Evolutionary conservation across 2,888 invertebrate genomes (phyloP).

Genomic region (Drosophila merina): DNA sequence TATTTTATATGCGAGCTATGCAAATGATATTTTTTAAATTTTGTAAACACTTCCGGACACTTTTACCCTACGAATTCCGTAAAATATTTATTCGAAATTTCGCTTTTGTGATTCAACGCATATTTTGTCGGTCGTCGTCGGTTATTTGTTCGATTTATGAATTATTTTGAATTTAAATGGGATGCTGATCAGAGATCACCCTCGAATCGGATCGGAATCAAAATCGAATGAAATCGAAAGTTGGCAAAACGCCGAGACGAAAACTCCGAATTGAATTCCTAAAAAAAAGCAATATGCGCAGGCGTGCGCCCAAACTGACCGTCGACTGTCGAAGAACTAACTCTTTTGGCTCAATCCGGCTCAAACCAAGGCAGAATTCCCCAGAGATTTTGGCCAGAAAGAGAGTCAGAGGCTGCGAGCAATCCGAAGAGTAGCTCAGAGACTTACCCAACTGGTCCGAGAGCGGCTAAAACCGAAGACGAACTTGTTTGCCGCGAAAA

Average conservation of each 20-base stretch:
- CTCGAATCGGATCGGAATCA: slow-evolving; percentile 16
- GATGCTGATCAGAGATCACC: slow-evolving; percentile 26
- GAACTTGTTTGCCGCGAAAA: slow-evolving; percentile 33
- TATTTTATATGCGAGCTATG: slow-evolving; percentile 28
- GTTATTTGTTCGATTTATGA: slow-evolving; percentile 50
- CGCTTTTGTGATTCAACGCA: slow-evolving; percentile 58
- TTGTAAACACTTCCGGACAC: slow-evolving; percentile 48
- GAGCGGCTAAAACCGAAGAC: slow-evolving; percentile 36
- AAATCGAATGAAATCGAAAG: slow-evolving; percentile 78
- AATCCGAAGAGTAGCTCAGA: slow-evolving; percentile 5
- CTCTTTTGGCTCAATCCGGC: slow-evolving; percentile 60
- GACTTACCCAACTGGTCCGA: slow-evolving; percentile 61
- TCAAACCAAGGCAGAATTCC: slow-evolving; percentile 63
- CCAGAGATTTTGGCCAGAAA: slow-evolving; percentile 21
- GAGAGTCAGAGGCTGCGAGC: slow-evolving; percentile 12
- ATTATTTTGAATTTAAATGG: slow-evolving; percentile 41
- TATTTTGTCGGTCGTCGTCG: slow-evolving; percentile 47
- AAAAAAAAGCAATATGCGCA: slow-evolving; percentile 68
- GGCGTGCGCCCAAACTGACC: slow-evolving; percentile 83
- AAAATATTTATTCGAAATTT: slow-evolving; percentile 39
- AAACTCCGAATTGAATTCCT: slow-evolving; percentile 13
- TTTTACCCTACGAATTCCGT: slow-evolving; percentile 54
- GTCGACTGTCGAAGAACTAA: slow-evolving; percentile 83
- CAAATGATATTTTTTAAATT: slow-evolving; percentile 26
- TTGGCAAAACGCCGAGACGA: slow-evolving; percentile 56